Conservation (phyloP, 2,888 invertebrate species). For the Mimachlamys varia region DNA sequence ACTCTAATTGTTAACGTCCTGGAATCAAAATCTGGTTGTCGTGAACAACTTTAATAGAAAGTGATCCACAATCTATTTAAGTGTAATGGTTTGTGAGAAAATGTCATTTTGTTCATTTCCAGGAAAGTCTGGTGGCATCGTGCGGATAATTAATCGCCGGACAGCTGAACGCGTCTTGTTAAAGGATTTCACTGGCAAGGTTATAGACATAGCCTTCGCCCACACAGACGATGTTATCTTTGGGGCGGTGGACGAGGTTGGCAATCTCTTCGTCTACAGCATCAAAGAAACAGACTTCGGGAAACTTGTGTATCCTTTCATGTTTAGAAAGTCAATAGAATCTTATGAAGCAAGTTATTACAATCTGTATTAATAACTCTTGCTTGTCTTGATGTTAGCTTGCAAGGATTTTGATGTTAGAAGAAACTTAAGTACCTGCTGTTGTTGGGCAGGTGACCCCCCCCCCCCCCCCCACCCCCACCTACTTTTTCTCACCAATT, state of each 20-base stretch:
- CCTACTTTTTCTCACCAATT: too few species aligned
- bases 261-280: constrained; percentile 88
- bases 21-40: too few species aligned
- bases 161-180: constrained; percentile 90
- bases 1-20: too few species aligned
- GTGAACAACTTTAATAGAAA: too few species aligned
- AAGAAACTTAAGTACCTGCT: too few species aligned
- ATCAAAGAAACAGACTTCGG: constrained; percentile 72
- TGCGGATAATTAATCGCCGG: constrained; percentile 91
- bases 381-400: too few species aligned
- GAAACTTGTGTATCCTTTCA: constrained; percentile 80
- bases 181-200: constrained; percentile 93
- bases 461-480: too few species aligned
- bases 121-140: constrained; percentile 84
- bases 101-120: constrained; percentile 53
- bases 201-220: constrained; percentile 96
- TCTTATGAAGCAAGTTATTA: neutral
- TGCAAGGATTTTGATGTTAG: too few species aligned
- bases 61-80: too few species aligned
- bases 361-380: too few species aligned
- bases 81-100: neutral
- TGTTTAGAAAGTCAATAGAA: neutral
- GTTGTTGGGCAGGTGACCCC: too few species aligned
- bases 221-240: constrained; percentile 90
- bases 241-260: constrained; percentile 93